Base-by-base conservation (phyloP, 2,113 vertebrate genomes). In the Anoura caudifer region DNA sequence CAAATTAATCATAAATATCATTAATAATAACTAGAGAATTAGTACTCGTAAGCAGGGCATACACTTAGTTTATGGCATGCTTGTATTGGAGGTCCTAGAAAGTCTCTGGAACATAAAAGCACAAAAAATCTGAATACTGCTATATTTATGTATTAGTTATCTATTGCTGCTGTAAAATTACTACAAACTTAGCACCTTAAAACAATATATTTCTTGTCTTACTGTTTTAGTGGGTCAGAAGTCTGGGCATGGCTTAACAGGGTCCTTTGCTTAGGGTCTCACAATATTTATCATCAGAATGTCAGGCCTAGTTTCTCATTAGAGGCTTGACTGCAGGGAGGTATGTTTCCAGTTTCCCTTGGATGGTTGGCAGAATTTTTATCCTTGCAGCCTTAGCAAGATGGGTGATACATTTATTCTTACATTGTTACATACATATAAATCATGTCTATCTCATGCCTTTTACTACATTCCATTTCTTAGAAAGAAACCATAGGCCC, bases 361-460 rank as follows among this genome's bases (percentile, higher is more conserved):
- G 87, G 83, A 4, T 79, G 63, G 3, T 90, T 94, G 70, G 20
- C 24, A 92, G n/a, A 96, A 88, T 96, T 95, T 70, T 63, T 94
- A 77, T 92, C 17, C 15, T 77, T 96, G 31, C 2, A 94, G 24
- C 24, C 87, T 15, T 88, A 61, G 8, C n/a, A 94, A 87, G 76
- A 75, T 90, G 56, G 47, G 31, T 72, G 47, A 56, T 77, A 36
- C 2, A 43, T 7, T 65, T 5, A 65, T 12, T 91, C 7, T 59
- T 92, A 54, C 1, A 9, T 86, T 93, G 47, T 85, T 26, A 63
- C 5, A 12, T 38, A 70, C 3, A 41, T 6, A 38, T 69, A 61
- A 93, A 61, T 90, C 22, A 47, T n/a, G 12, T 65, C 26, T 5
- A 26, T 76, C 14, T 15, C 28, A 50, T 67, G 41, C 41, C 3